Evolutionary conservation across 2,888 invertebrate genomes (phyloP).

Genomic region (Archips xylosteana): DNA sequence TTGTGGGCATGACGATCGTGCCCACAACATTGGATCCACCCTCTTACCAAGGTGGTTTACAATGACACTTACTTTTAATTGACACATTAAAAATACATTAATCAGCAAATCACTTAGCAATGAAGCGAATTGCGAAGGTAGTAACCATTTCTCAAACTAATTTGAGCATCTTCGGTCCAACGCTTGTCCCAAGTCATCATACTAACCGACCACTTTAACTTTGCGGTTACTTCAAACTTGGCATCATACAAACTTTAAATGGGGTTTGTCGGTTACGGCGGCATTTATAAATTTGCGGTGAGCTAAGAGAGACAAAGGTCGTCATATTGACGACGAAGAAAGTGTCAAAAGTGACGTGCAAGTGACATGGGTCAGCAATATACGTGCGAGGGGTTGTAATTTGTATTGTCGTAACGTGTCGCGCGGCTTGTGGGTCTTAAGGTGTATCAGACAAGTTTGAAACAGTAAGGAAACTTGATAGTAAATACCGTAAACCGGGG

Average conservation of each 20-base stretch:
- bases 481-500: no score
- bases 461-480: conserved; percentile 8
- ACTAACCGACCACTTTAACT: conserved; percentile 14
- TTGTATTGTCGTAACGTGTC: conserved; percentile 41
- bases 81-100: neutral
- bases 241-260: neutral
- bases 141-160: conserved; percentile 34
- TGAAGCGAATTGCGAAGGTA: conserved; percentile 11
- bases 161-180: conserved; percentile 25
- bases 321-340: conserved; percentile 41
- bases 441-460: neutral
- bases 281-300: conserved; percentile 28
- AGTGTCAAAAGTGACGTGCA: conserved; percentile 39
- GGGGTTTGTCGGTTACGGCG: neutral
- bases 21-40: no score
- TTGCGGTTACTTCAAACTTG: neutral
- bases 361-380: conserved; percentile 41
- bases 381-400: conserved; percentile 38
- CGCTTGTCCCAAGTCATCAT: conserved; percentile 26
- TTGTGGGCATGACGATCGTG: no score
- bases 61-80: neutral
- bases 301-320: conserved; percentile 39
- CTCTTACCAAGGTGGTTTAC: no score
- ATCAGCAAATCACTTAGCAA: conserved; percentile 11
- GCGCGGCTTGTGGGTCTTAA: conserved; percentile 34